Base-by-base conservation (phyloP, 2,113 vertebrate genomes). In the Tragelaphus imberbis region DNA sequence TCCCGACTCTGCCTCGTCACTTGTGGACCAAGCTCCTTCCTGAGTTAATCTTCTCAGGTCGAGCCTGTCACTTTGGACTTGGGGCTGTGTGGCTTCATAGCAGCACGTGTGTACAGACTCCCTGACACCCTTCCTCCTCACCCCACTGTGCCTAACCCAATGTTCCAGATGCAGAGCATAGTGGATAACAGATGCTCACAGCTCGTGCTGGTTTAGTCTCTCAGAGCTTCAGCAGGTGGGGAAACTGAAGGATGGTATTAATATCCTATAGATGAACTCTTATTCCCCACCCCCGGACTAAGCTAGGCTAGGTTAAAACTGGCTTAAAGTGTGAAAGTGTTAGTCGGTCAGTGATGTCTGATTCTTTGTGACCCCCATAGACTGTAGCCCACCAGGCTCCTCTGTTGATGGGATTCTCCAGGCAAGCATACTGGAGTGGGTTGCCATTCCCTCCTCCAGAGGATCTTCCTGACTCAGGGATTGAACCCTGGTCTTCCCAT, bases 101-200 rank as follows among this genome's bases (percentile, higher is more conserved):
- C 0, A 7, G 21, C 27, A 4, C 10, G 25, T 33, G 47, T 13
- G 5, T 16, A 47, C 21, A 51, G 61, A 61, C 17, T 15, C 30
- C 0, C 1, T 25, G 71, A 40, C 1, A 56, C 56, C 5, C 12
- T 2, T 3, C 21, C 9, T 2, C 25, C 63, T 53, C 63, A 47
- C 81, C n/a, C 56, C 6, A 0, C 2, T 0, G 7, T 10, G n/a
- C 49, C 88, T 47, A 3, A 7, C 10, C 1, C 2, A 0, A 47
- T 10, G 44, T 40, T 16, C 12, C 3, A 65, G 56, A 81, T 58
- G 1, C 0, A 1, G 47, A 27, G 30, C 1, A 0, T 9, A 2
- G 7, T 49, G 9, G 1, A 23, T 12, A 51, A 10, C 1, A 15
- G 49, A 53, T 77, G 40, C 53, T 80, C 25, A n/a, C 8, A 47